Evolutionary conservation across 2,113 vertebrate genomes (phyloP), one percentile per base, ranked within the genome.

Genomic region (Podarcis muralis): DNA sequence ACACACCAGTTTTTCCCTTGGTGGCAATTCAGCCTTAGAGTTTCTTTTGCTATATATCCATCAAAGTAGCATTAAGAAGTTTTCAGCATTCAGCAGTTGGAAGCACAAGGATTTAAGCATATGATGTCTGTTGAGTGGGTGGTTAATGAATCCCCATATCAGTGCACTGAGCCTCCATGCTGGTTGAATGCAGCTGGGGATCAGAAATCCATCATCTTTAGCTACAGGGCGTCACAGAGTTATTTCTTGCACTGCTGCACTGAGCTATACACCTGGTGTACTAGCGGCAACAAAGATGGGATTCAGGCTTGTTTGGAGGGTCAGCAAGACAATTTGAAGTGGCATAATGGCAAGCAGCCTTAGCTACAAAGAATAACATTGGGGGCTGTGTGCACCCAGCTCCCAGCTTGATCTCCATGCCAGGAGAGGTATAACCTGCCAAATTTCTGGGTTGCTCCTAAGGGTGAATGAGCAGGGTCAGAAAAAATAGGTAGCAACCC

Each of bases 161-260:
- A 92, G 87, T 93, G 86, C 3, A 13, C 86, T 75, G 76, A 92
- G 92, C 32, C 79, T 92, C 83, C 76, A 68, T 1, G 9, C 79
- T 92, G 90, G 87, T 83, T 75, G 85, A 92, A 83, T 85, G 77
- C 79, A 94, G 90, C 48, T 11, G 30, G 66, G 85, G 84, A 93
- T 94, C 76, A 87, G 22, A 96, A 95, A 96, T 94, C 85, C 93
- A 95, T 95, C 96, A 93, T 92, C 90, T 92, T 84, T 81, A 96
- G 93, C 93, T 93, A 94, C 90, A 68, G 93, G 94, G 94, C 90
- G 88, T 84, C 89, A 88, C 80, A 1, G 13, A 0, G 7, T 90
- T 93, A 92, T 95, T 96, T 94, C 92, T 92, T 66, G 81, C 93
- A 86, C 84, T 0, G 2, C 13, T 92, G 93, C 94, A 40, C 81